Conservation (phyloP, 2,888 invertebrate genomes). For the Theretra japonica region DNA sequence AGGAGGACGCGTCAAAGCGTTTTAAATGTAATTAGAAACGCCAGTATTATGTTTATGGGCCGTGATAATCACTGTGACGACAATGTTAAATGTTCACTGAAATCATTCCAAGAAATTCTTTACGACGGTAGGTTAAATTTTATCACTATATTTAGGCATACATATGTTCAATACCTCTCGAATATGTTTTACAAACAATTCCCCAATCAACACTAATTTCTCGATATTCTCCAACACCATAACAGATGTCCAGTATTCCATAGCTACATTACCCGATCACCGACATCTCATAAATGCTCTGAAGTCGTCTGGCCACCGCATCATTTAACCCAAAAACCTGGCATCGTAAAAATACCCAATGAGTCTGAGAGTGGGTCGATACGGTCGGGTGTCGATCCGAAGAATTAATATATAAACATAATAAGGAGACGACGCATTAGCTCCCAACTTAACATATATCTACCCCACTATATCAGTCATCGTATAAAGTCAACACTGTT, state of each 20-base stretch:
- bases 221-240: neutral
- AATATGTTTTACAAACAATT: neutral
- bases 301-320: neutral
- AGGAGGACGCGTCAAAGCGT: too few relatives aligned
- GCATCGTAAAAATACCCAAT: slow-evolving; percentile 18
- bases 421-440: slow-evolving; percentile 25
- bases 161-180: too few relatives aligned
- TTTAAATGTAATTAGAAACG: too few relatives aligned
- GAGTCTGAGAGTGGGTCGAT: neutral
- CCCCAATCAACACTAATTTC: neutral
- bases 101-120: too few relatives aligned
- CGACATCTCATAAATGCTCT: slow-evolving; percentile 17
- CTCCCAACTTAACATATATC: slow-evolving; percentile 22
- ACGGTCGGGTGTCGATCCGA: neutral
- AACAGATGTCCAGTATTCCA: neutral
- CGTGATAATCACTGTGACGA: too few relatives aligned
- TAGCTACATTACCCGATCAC: slow-evolving; percentile 8
- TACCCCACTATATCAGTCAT: slow-evolving; percentile 25
- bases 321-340: slow-evolving; percentile 24
- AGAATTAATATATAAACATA: slow-evolving; percentile 21
- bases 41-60: too few relatives aligned
- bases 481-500: slow-evolving; percentile 13
- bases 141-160: too few relatives aligned
- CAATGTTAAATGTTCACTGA: too few relatives aligned
- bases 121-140: too few relatives aligned